Conservation (phyloP, 2,888 invertebrate genomes). For the Ypsolopha sequella region DNA sequence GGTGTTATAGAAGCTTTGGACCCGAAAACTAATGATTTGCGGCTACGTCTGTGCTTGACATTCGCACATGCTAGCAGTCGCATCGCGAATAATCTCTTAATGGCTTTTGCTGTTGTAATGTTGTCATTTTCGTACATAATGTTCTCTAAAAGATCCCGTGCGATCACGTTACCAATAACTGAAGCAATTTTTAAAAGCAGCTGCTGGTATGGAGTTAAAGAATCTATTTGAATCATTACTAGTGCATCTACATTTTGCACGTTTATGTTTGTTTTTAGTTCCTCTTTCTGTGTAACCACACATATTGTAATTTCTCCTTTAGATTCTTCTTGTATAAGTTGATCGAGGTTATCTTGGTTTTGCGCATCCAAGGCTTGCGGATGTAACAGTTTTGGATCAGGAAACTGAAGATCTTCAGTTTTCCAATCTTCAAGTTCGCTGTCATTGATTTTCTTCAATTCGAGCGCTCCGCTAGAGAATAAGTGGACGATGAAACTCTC, state of each 20-base stretch:
- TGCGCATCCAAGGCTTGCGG: constrained; percentile 40
- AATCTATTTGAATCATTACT: constrained; percentile 67
- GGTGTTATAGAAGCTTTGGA: constrained; percentile 9
- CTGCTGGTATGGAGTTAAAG: constrained; percentile 72
- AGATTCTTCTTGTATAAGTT: constrained; percentile 28
- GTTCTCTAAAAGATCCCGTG: constrained; percentile 60
- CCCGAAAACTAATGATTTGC: constrained; percentile 3
- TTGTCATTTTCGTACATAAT: constrained; percentile 66
- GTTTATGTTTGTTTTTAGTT: constrained; percentile 44
- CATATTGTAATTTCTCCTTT: constrained; percentile 38
- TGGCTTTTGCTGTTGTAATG: constrained; percentile 56
- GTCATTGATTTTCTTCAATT: constrained; percentile 33
- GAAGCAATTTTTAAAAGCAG: constrained; percentile 71
- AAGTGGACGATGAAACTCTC: constrained; percentile 63
- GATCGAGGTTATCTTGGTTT: constrained; percentile 36
- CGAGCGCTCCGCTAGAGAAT: constrained; percentile 56
- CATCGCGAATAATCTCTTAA: constrained; percentile 68
- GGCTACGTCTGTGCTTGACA: constrained; percentile 10
- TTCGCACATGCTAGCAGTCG: constrained; percentile 68
- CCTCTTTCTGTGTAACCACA: constrained; percentile 37
- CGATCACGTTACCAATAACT: constrained; percentile 67
- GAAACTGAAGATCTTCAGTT: constrained; percentile 45
- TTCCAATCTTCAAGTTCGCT: constrained; percentile 28
- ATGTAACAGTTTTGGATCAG: constrained; percentile 31
- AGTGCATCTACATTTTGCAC: constrained; percentile 55